phyloP scores from a whole-genome alignment of 2,888 invertebrate species.

The Drosophila mimica region DNA sequence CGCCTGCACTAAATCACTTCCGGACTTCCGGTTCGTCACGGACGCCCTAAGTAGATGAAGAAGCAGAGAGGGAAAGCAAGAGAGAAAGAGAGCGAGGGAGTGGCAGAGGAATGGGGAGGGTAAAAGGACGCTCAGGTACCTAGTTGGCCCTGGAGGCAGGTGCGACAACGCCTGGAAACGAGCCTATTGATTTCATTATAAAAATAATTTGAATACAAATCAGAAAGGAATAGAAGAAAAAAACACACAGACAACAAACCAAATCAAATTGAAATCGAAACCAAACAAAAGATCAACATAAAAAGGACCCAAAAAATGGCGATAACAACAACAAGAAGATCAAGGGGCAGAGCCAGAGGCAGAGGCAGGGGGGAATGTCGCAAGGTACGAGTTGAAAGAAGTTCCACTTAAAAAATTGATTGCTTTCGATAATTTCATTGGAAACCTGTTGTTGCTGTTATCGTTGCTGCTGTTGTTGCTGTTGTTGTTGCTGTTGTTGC shows the following conservation, averaged over 20 bases:
- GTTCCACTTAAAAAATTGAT: constrained; percentile 80
- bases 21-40: constrained; percentile 81
- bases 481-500: constrained; percentile 27
- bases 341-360: not conserved
- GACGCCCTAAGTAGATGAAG: constrained; percentile 42
- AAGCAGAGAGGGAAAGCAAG: not conserved
- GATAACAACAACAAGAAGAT: constrained; percentile 7
- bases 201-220: constrained; percentile 78
- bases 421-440: constrained; percentile 78
- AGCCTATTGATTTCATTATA: constrained; percentile 65
- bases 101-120: not conserved
- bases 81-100: not conserved
- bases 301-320: constrained; percentile 28
- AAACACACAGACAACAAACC: constrained; percentile 22
- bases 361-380: constrained; percentile 19
- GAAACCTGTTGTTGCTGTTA: constrained; percentile 64
- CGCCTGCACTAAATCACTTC: constrained; percentile 82
- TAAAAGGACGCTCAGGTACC: constrained; percentile 53
- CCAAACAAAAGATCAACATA: constrained; percentile 61
- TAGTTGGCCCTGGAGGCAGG: constrained; percentile 35
- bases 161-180: constrained; percentile 42
- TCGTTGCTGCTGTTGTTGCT: constrained; percentile 33
- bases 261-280: constrained; percentile 74
- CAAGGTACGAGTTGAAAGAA: constrained; percentile 61
- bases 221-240: constrained; percentile 39